Evolutionary conservation across 2,113 vertebrate species (phyloP), one percentile per base, ranked within the genome.

Genomic region (Epinephelus cyanopodus): DNA sequence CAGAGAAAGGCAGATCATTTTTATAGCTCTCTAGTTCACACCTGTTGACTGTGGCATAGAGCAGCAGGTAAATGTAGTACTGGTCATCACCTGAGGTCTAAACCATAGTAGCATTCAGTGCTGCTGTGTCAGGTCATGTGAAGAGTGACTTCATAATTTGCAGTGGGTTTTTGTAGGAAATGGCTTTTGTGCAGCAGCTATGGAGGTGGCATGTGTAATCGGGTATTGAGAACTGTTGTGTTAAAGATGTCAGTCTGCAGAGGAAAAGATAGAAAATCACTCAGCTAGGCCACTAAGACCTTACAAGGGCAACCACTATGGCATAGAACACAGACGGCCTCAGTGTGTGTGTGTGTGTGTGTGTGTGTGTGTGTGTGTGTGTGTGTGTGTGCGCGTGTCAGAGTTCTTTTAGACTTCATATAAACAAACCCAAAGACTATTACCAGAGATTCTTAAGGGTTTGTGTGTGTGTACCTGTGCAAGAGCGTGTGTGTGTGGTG

Each of bases 341-440:
- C 47, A 11, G 66, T 79, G 71, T 75, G 66, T 42, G 70, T 47
- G 42, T 67, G 47, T 68, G 21, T 81, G 62, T 18, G 54, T 53
- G n/a, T 70, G 48, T 45, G 60, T 29, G 50, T 82, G 62, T 21
- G 61, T 67, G 61, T 67, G 62, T 57, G 57, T 48, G 39, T 73
- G 52, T 64, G 69, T 45, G 50, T 82, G 62, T 50, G 61, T 67
- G 71, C 21, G 45, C 52, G 64, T 9, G 56, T 57, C 56, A 72
- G 37, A 73, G 62, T 74, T 65, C 69, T 82, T 72, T 81, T 37
- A 6, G 56, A 47, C 25, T 66, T 79, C 6, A 73, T 82, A 60
- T 87, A 87, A 85, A 85, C 84, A 88, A 88, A 82, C 56, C 58
- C 54, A 63, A 50, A 77, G 74, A 60, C 65, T 77, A 64, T 83